Evolutionary conservation across 2,888 invertebrate species (phyloP).

Genomic region (Octonoba sinensis): DNA sequence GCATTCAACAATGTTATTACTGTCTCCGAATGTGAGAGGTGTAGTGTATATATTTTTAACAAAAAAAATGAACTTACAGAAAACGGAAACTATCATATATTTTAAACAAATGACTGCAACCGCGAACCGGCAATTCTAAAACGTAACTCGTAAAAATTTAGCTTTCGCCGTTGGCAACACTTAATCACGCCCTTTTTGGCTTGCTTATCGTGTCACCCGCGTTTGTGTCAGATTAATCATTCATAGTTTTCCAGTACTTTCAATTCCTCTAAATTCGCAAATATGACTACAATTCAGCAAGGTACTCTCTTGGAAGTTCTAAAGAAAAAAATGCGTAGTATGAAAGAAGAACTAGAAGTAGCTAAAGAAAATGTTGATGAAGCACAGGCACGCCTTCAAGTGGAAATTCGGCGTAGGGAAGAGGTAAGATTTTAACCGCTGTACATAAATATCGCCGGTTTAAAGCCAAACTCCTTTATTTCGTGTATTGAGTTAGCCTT

Average conservation of each 20-base stretch:
- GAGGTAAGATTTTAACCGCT: slow-evolving; percentile 84
- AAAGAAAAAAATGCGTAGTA: slow-evolving; percentile 99
- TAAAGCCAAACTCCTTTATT: no score
- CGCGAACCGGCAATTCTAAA: slow-evolving; percentile 42
- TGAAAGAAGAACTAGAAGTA: slow-evolving; percentile 98
- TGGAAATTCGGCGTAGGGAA: slow-evolving; percentile 95
- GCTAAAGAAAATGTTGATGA: slow-evolving; percentile 98
- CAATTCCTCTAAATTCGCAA: slow-evolving; percentile 10
- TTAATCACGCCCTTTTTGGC: slow-evolving; percentile 56
- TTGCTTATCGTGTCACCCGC: slow-evolving; percentile 57
- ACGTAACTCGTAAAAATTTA: slow-evolving; percentile 17
- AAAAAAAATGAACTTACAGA: no score
- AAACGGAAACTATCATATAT: no score
- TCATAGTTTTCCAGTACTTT: background rate
- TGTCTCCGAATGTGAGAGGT: no score
- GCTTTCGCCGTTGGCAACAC: slow-evolving; percentile 43
- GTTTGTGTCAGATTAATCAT: slow-evolving; percentile 30
- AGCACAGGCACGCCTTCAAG: slow-evolving; percentile 92
- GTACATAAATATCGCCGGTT: no score
- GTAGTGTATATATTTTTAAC: no score
- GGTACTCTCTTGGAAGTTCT: slow-evolving; percentile 95
- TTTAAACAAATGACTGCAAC: background rate
- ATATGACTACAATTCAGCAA: slow-evolving; percentile 75
- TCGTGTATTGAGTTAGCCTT: no score
- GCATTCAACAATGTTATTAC: no score